A percentile compares a stretch with the other conserved stretches of the same genome.
Evolutionary conservation across 2,888 invertebrate genomes (phyloP).

Genomic region (Conops quadrifasciatus): DNA sequence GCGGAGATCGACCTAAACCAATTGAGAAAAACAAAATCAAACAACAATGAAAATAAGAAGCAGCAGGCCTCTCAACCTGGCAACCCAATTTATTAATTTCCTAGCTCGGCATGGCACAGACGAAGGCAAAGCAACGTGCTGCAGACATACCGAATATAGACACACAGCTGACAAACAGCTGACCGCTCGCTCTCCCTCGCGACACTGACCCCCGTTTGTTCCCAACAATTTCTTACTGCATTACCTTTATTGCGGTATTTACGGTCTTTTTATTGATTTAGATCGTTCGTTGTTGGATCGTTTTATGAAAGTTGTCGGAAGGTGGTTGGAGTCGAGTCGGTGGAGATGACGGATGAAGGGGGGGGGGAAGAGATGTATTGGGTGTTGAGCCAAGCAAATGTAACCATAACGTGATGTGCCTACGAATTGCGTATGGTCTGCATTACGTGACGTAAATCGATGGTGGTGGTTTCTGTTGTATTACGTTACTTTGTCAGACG

Average conservation of each 20-base stretch:
- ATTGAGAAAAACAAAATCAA: conserved; percentile 12
- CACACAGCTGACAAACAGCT: not conserved
- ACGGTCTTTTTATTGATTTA: too few relatives aligned
- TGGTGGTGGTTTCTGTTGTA: not conserved
- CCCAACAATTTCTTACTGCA: too few relatives aligned
- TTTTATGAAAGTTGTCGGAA: too few relatives aligned
- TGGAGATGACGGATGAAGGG: not conserved
- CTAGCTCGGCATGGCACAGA: not conserved
- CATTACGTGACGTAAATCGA: conserved; percentile 5
- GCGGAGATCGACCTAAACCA: conserved; percentile 1
- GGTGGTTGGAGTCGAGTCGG: not conserved
- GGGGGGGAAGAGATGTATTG: not conserved
- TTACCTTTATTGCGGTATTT: too few relatives aligned
- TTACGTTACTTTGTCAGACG: conserved; percentile 17
- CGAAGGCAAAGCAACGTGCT: not conserved
- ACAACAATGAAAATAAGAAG: not conserved
- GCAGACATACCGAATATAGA: not conserved
- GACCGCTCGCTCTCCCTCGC: not conserved
- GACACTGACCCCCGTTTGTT: too few relatives aligned
- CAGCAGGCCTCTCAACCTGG: not conserved
- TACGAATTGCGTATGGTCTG: conserved; percentile 16
- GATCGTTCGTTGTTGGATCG: too few relatives aligned
- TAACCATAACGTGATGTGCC: conserved; percentile 18
- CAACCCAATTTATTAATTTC: conserved; percentile 10
- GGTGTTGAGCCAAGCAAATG: not conserved